Conservation (phyloP, 64 coral and sea anemone species). For the Pocillopora damicornis region DNA sequence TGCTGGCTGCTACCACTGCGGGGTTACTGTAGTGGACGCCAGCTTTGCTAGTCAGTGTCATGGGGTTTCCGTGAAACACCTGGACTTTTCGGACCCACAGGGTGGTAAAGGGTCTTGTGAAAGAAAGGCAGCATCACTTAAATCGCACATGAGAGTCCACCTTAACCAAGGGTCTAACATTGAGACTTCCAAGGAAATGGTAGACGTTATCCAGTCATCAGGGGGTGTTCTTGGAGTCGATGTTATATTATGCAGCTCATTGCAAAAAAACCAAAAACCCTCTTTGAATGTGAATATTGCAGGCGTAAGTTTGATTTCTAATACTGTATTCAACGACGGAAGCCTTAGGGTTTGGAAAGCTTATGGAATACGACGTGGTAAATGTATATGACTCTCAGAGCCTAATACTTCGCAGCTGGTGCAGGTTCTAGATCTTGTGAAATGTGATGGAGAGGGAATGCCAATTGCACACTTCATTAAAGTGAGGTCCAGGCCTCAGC, state of each 20-base stretch:
- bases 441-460: not conserved
- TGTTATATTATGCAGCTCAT: slow-evolving; percentile 5
- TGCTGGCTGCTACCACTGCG: slow-evolving; percentile 64
- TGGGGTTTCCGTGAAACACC: slow-evolving; percentile 26
- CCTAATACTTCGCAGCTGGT: slow-evolving; percentile 8
- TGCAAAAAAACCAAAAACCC: not conserved
- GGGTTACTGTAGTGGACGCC: slow-evolving; percentile 4
- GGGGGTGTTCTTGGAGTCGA: slow-evolving; percentile 22
- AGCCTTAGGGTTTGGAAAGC: slow-evolving; percentile 27
- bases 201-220: slow-evolving; percentile 33
- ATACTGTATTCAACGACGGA: slow-evolving; percentile 28
- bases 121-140: slow-evolving; percentile 32
- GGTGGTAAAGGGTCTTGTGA: slow-evolving; percentile 39
- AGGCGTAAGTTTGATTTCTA: slow-evolving; percentile 39
- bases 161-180: slow-evolving; percentile 36
- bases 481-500: not conserved
- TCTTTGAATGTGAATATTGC: slow-evolving; percentile 12
- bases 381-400: slow-evolving; percentile 3
- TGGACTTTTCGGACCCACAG: slow-evolving; percentile 46
- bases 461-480: slow-evolving; percentile 8
- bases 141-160: slow-evolving; percentile 12
- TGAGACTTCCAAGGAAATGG: slow-evolving; percentile 24
- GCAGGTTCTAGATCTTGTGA: not conserved
- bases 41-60: not conserved
- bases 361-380: slow-evolving; percentile 34